Evolutionary conservation across 2,888 invertebrate genomes (phyloP).

Genomic region (Drosophila hamatofila): DNA sequence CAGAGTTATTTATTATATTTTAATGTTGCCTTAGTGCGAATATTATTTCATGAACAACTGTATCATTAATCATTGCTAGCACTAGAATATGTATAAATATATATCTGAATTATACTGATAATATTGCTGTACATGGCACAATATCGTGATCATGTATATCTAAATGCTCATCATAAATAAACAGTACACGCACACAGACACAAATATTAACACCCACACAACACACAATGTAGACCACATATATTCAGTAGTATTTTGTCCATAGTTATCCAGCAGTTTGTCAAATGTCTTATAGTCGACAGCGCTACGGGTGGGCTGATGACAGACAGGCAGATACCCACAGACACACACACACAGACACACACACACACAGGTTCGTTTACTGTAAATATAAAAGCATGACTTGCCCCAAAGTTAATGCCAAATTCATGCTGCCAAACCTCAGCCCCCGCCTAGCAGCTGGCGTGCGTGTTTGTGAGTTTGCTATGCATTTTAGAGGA

Average conservation of each 20-base stretch:
- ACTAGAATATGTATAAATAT: background rate
- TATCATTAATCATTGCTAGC: background rate
- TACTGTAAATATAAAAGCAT: conserved; percentile 57
- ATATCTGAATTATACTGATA: background rate
- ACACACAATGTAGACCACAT: conserved; percentile 2
- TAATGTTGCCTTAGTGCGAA: background rate
- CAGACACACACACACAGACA: conserved; percentile 10
- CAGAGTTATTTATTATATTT: background rate
- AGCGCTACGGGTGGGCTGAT: conserved; percentile 35
- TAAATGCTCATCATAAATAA: conserved; percentile 38
- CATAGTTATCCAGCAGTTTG: conserved; percentile 55
- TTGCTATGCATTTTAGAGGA: conserved; percentile 54
- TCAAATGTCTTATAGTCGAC: conserved; percentile 54
- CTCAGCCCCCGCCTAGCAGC: background rate
- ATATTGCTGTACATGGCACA: conserved; percentile 28
- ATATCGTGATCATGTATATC: conserved; percentile 21
- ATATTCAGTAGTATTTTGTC: conserved; percentile 39
- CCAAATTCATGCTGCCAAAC: conserved; percentile 59
- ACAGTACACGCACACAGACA: conserved; percentile 11
- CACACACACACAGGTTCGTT: conserved; percentile 17
- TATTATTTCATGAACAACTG: background rate
- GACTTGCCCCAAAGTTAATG: conserved; percentile 66
- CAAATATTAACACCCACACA: background rate
- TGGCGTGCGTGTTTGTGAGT: background rate
- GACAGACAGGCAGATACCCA: conserved; percentile 17